Base-by-base conservation (phyloP, 2,797 vertebrate genomes). In the Protosalanx chinensis region DNA sequence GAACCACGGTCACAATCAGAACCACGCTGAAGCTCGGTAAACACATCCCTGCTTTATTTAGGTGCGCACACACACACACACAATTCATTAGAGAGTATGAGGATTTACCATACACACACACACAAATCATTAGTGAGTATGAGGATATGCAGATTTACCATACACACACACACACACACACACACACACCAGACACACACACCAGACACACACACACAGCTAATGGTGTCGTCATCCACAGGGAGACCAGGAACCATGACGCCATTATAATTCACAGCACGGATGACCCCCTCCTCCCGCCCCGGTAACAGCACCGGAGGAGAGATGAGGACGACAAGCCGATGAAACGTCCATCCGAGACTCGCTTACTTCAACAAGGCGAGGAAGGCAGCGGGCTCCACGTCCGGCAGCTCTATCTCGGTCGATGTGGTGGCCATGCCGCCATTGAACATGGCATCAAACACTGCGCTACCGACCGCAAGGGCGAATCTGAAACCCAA, bases 381-480 rank as follows among this genome's bases (percentile, higher is more conserved):
- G 10, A 96, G 88, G 88, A 96, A 96, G 75, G 94, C 94, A 6
- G 95, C 94, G 0, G 95, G 93, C 79, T 95, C 94, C 84, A 96
- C 95, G 1, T 96, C 94, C 0, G 94, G 95, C 76, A 95, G 88
- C 83, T 95, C 95, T 0, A 96, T 96, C 90, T 96, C 95, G 0
- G 95, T 92, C 56, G 95, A 95, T 0, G 94, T 95, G 59, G 95
- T 96, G 76, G 95, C 95, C 95, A 96, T 96, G 4, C 95, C 94
- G 32, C 95, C 95, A 33, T 95, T 96, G 77, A 96, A 96, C 95
- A 96, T 95, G 0, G 95, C 95, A 67, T 96, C 95, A 4, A 96
- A 96, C 76, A 95, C 95, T 0, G 95, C 95, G 0, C 94, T 96
- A 86, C 95, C 94, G 83, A 95, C 94, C 0, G 95, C 94, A 76